Base-by-base conservation (phyloP, 2,888 invertebrate species). In the Metopia argyrocephala region DNA sequence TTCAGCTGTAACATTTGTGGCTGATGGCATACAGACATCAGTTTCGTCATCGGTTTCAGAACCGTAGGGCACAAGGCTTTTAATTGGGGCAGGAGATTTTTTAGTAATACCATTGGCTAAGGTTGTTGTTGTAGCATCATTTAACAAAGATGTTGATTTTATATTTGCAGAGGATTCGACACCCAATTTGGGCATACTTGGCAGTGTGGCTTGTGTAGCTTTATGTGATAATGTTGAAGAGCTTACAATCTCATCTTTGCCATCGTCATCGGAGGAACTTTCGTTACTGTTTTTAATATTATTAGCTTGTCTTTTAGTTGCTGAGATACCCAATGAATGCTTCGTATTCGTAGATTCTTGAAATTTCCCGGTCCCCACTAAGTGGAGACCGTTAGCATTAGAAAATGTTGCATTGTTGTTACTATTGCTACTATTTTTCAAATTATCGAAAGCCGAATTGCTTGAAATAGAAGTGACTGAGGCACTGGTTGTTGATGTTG, bases 1-100 rank as follows among this genome's bases (percentile, higher is more conserved):
- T 27, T 62, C 21, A 65, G 79, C 15, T 56, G 66, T 27, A 69
- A 73, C 23, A 62, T 61, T 74, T 62, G 66, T 38, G 5, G 46
- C 52, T 46, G 61, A 62, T 25, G 68, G 46, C 38, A 66, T 46
- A 20, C 56, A 61, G 23, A 56, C 78, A 68, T 83, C 82, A 57
- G 75, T 31, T 76, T 89, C 89, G 18, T 86, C 86, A 38, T 89
- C 93, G 0, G 93, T 93, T 85, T 93, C 93, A 0, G 92, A 92
- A 85, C 93, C 93, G 84, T 93, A 93, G 23, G 93, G 93, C 74
- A 93, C 93, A 70, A 93, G 89, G 76, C 90, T 90, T 79, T 89
- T 89, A 1, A 86, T 80, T n/a, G 61, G 74, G 56, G 81, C 74
- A 71, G 81, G 78, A 46, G 66, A 66, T 78, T 78, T 81, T 70